Base-by-base conservation (phyloP, 2,797 vertebrate species). In the Periophthalmus magnuspinnatus region DNA sequence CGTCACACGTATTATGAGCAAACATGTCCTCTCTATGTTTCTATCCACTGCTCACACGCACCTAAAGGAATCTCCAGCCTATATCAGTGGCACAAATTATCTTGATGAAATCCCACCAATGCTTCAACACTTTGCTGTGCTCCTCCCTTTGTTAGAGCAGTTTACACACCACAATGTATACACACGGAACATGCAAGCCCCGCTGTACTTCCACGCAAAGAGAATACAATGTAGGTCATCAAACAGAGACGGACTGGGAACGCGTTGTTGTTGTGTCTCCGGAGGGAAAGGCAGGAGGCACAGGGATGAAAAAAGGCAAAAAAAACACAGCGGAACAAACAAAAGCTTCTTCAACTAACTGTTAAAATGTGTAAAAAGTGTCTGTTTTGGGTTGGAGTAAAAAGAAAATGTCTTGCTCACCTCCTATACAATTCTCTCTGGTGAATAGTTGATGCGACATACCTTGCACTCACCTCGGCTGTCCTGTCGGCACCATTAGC, bases 181-280 rank as follows among this genome's bases (percentile, higher is more conserved):
- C 88, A 81, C 88, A 81, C 81, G 76, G 84, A 79, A 85, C 89
- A 86, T 90, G 86, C 87, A 87, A 88, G 86, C 85, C 85, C 79
- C 16, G 67, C 79, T 88, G 89, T 89, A 83, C 76, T 84, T 79
- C 85, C 81, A 82, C 75, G 85, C 90, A 89, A 87, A 89, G 84
- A 82, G 84, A 91, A 92, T 90, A 88, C 91, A 92, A 93, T 93
- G 87, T 92, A 91, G 88, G 86, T 90, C 91, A 90, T 93, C 89
- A 93, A 91, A 92, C 90, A 80, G 80, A 86, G 76, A 70, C 78
- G 81, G 81, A 86, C 33, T 82, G 86, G 88, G 86, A 84, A 79
- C 82, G 80, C 13, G 79, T 79, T 82, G 85, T 89, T 90, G 90
- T 91, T 90, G 58, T 90, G 83, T 67, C 86, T 86, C 89, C 60